Conservation (phyloP, 2,888 invertebrate genomes). For the Nephrocerus scutellatus region DNA sequence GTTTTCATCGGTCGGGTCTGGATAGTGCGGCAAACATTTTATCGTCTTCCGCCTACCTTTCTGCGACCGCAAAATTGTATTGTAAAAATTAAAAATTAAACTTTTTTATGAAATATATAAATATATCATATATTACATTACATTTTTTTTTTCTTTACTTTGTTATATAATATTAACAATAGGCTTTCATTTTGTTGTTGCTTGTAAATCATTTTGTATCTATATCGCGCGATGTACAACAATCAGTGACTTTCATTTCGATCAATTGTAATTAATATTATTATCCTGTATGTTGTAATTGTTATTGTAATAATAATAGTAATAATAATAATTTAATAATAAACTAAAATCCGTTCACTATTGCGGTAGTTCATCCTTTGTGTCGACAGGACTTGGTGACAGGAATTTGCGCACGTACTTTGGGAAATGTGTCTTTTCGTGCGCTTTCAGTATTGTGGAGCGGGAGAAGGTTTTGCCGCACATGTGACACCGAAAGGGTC, state of each 20-base stretch:
- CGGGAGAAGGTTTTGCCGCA: conserved; percentile 88
- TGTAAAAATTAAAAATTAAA: too few species aligned
- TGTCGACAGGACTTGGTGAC: conserved; percentile 78
- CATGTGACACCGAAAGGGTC: conserved; percentile 80
- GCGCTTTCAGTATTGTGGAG: conserved; percentile 84
- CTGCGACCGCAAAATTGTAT: too few species aligned
- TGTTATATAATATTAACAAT: conserved; percentile 15
- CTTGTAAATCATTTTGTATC: too few species aligned
- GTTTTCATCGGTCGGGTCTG: too few species aligned
- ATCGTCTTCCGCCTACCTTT: too few species aligned
- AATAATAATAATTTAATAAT: conserved; percentile 48
- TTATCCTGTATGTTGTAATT: conserved; percentile 32
- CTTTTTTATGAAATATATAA: conserved; percentile 10
- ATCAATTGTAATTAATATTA: conserved; percentile 20
- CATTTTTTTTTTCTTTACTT: conserved; percentile 9
- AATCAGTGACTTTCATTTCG: too few species aligned
- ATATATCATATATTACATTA: conserved; percentile 3
- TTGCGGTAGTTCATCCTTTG: conserved; percentile 73
- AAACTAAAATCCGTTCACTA: conserved; percentile 52
- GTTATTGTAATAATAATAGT: conserved; percentile 45
- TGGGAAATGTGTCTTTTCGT: conserved; percentile 88
- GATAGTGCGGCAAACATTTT: too few species aligned
- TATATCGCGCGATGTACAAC: too few species aligned
- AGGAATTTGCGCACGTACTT: conserved; percentile 85
- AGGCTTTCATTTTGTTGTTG: conserved; percentile 7